Evolutionary conservation across 2,888 invertebrate species (phyloP).

Genomic region (Agriopis leucophaearia): DNA sequence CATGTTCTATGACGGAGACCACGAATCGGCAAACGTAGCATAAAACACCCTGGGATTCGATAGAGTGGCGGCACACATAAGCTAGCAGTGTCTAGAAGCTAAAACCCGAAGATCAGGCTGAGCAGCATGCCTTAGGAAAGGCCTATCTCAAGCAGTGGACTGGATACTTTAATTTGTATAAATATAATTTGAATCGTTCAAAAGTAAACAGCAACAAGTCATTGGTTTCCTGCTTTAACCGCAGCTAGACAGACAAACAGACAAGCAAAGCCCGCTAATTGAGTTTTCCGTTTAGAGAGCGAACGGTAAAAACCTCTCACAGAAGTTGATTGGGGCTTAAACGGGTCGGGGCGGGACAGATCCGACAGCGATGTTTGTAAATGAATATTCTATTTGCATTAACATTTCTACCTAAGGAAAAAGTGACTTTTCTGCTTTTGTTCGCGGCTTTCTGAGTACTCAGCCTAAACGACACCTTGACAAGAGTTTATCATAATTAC

Average conservation of each 20-base stretch:
- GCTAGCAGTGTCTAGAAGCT: no score
- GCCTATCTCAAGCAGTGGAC: no score
- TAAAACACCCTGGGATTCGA: no score
- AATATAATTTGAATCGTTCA: background rate
- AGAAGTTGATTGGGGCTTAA: slow-evolving; percentile 46
- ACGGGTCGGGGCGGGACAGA: slow-evolving; percentile 38
- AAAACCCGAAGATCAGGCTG: no score
- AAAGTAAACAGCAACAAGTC: slow-evolving; percentile 10
- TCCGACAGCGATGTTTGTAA: slow-evolving; percentile 41
- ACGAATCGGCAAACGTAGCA: no score
- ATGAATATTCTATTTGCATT: slow-evolving; percentile 39
- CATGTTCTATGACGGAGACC: no score
- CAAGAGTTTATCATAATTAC: slow-evolving; percentile 4
- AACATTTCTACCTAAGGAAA: slow-evolving; percentile 35
- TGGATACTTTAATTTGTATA: background rate
- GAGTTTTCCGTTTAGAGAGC: slow-evolving; percentile 42
- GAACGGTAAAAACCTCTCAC: slow-evolving; percentile 45
- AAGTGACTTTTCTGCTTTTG: slow-evolving; percentile 15
- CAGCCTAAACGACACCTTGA: slow-evolving; percentile 1
- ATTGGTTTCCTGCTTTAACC: slow-evolving; percentile 22
- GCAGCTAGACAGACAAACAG: slow-evolving; percentile 35
- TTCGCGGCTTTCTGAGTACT: slow-evolving; percentile 4
- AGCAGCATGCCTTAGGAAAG: no score
- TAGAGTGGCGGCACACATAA: no score
- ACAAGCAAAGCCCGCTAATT: slow-evolving; percentile 36